A percentile compares a stretch with the other conserved stretches of the same genome.
Evolutionary conservation across 2,113 vertebrate species (phyloP).

Genomic region (Manacus vitellinus): DNA sequence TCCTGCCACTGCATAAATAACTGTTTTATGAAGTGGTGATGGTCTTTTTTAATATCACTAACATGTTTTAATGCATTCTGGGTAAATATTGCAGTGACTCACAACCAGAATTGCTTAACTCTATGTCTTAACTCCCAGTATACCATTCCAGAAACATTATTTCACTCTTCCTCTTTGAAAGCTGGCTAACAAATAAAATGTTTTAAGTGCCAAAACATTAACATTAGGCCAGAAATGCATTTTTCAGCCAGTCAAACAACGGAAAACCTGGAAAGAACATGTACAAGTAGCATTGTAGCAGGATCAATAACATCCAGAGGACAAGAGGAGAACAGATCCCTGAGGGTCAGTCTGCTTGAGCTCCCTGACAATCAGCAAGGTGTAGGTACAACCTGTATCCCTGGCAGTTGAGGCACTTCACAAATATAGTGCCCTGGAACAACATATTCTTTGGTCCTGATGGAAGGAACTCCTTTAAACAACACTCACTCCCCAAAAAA

Average conservation of each 20-base stretch:
- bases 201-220: background rate
- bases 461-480: background rate
- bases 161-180: background rate
- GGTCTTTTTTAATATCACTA: background rate
- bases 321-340: background rate
- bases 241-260: background rate
- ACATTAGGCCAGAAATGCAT: background rate
- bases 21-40: background rate
- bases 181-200: background rate
- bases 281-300: background rate
- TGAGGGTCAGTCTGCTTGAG: background rate
- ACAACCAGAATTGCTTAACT: background rate
- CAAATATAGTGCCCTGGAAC: background rate
- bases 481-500: background rate
- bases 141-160: background rate
- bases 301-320: constrained; percentile 4
- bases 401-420: background rate
- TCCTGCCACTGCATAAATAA: background rate
- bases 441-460: background rate
- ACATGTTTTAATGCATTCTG: background rate
- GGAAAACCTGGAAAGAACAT: background rate
- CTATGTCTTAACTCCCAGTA: background rate
- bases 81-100: background rate
- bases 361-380: background rate
- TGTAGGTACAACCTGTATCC: background rate